Percentiles rank a stretch among this genome's conserved stretches.
Conservation (phyloP, 2,888 invertebrate species). For the Lordiphosa fenestrarum region DNA sequence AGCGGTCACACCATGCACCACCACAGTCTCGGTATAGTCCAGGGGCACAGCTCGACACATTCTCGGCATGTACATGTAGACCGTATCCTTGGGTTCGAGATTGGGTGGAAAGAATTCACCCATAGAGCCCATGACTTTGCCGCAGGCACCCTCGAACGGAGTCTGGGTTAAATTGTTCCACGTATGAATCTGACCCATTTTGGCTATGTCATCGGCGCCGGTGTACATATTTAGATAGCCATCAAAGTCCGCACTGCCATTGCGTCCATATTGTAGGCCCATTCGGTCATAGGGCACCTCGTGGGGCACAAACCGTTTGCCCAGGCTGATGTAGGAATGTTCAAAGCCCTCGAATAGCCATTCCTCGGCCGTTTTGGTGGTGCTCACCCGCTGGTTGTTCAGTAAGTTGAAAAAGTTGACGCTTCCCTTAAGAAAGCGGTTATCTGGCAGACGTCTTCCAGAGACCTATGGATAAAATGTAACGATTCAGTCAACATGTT, state of each 20-base stretch:
- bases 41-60: conserved; percentile 86
- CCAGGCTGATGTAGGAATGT: conserved; percentile 86
- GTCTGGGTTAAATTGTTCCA: conserved; percentile 87
- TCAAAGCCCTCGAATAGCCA: conserved; percentile 89
- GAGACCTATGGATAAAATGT: conserved; percentile 71
- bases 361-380: conserved; percentile 85
- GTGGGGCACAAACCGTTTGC: conserved; percentile 50
- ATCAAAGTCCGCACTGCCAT: conserved; percentile 87
- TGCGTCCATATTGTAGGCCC: conserved; percentile 92
- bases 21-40: conserved; percentile 83
- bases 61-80: conserved; percentile 87
- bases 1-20: conserved; percentile 83
- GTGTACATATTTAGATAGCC: conserved; percentile 90
- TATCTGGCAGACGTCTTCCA: too few species aligned
- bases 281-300: conserved; percentile 86
- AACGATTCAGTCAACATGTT: background rate
- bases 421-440: too few species aligned
- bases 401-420: too few species aligned
- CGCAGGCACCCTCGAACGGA: conserved; percentile 82
- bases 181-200: conserved; percentile 85
- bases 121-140: conserved; percentile 85
- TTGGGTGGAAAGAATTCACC: conserved; percentile 90
- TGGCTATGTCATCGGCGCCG: conserved; percentile 83
- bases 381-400: conserved; percentile 80
- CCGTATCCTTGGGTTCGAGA: conserved; percentile 82